Evolutionary conservation across 23 tunicate species (phyloP), one percentile per base, ranked within the genome.

Genomic region (Trididemnum miniatum): DNA sequence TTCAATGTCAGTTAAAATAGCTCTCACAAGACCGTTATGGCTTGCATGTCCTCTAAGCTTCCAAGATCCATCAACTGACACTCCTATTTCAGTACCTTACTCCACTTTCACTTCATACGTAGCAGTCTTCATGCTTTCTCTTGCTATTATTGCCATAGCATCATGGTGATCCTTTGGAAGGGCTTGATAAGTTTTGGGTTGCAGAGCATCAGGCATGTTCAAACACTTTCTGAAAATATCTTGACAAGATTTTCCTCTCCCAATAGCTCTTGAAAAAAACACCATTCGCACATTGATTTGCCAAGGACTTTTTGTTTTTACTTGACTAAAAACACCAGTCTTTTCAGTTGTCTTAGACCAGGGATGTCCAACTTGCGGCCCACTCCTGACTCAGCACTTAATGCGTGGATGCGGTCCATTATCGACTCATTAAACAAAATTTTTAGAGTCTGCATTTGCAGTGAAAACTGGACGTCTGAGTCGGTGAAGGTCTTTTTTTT

Each of bases 191-290:
- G 67, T 4, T 12, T 62, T 62, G 28, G 26, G 67, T 22, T 62
- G 67, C 26, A 62, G 26, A 20, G 67, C 67, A 62, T 62, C 67
- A 22, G 67, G 67, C 67, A 62, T 62, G 29, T 62, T 62, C 67
- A 62, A 20, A 24, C 67, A 62, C n/a, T 62, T 62, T 62, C 25
- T 62, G 67, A 62, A 62, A 4, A 4, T 24, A 24, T 62, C 67
- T 24, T 12, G n/a, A 24, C 67, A 62, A 22, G 67, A 62, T 12
- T 62, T 62, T 62, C 67, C 67, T 62, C n/a, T 62, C 5, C 67
- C 67, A 62, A 62, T 24, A 20, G 67, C 67, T 4, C 67, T 22
- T 18, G 67, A 22, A 62, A 62, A 62, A 24, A 5, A 20, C 4
- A 62, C 67, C 67, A 62, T 62, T 62, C 67, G 67, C 23, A 62